Conservation (phyloP, 2,113 vertebrate species). For the Callopanchax toddi region DNA sequence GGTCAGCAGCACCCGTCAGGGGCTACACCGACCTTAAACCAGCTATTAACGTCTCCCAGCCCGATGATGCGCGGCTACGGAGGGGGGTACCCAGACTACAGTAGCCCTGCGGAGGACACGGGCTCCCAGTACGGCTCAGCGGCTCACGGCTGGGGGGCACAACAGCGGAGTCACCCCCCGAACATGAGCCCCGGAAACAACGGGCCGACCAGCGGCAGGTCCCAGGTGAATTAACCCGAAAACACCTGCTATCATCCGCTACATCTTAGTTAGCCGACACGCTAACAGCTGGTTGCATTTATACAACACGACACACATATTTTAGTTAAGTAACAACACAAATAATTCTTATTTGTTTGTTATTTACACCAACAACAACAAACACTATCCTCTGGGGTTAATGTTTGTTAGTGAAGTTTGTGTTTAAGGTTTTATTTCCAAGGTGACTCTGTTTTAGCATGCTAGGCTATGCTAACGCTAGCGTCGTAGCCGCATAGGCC, state of each 20-base stretch:
- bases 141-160: conserved; percentile 86
- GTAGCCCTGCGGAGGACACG: conserved; percentile 84
- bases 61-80: conserved; percentile 91
- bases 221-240: conserved; percentile 80
- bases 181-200: conserved; percentile 86
- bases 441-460: conserved; percentile 69
- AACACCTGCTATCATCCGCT: neutral
- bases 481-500: conserved; percentile 25
- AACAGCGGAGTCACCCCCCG: conserved; percentile 85
- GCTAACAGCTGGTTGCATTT: conserved; percentile 23
- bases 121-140: conserved; percentile 85
- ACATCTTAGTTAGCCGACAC: conserved; percentile 9
- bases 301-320: neutral
- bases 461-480: conserved; percentile 49
- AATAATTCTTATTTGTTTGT: rapidly evolving
- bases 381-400: neutral
- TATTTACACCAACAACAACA: rapidly evolving
- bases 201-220: conserved; percentile 82
- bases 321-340: neutral
- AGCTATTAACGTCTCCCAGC: conserved; percentile 91
- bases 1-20: conserved; percentile 84
- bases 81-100: conserved; percentile 86
- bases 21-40: conserved; percentile 90
- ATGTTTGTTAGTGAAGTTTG: neutral
- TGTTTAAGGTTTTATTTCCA: conserved; percentile 53